Evolutionary conservation across 37 sponge, comb jelly and placozoan species (phyloP).

Genomic region (Amphimedon queenslandica): DNA sequence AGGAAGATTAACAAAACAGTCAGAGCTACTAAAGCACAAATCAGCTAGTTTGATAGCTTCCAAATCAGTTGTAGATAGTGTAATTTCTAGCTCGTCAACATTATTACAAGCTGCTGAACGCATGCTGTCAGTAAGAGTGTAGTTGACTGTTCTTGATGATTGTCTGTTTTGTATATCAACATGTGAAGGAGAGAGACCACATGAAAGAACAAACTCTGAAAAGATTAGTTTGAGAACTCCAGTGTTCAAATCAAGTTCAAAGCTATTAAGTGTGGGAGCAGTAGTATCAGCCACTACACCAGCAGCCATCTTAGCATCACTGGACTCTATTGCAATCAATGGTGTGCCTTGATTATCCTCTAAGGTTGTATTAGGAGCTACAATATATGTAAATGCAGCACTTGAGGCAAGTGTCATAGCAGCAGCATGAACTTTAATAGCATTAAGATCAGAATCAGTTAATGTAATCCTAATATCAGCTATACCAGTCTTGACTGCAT

Average conservation of each 20-base stretch:
- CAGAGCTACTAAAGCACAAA: slow-evolving; percentile 26
- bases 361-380: slow-evolving; percentile 32
- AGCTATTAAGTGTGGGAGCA: slow-evolving; percentile 50
- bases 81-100: slow-evolving; percentile 36
- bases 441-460: slow-evolving; percentile 41
- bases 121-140: slow-evolving; percentile 39
- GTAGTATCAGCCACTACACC: slow-evolving; percentile 51
- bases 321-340: slow-evolving; percentile 37
- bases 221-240: slow-evolving; percentile 63
- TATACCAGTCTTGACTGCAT: slow-evolving; percentile 6
- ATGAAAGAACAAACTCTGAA: slow-evolving; percentile 64
- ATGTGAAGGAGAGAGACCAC: slow-evolving; percentile 11
- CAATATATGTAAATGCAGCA: slow-evolving; percentile 54
- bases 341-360: slow-evolving; percentile 39
- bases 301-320: slow-evolving; percentile 30
- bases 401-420: slow-evolving; percentile 33
- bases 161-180: slow-evolving; percentile 26
- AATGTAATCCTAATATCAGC: slow-evolving; percentile 37
- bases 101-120: slow-evolving; percentile 12
- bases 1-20: slow-evolving; percentile 62
- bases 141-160: not conserved
- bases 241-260: slow-evolving; percentile 72
- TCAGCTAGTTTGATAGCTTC: slow-evolving; percentile 52
- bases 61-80: slow-evolving; percentile 36
- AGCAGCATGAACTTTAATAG: slow-evolving; percentile 39